phyloP scores from a whole-genome alignment of 2,113 vertebrate species.

The Dolichotis patagonum region DNA sequence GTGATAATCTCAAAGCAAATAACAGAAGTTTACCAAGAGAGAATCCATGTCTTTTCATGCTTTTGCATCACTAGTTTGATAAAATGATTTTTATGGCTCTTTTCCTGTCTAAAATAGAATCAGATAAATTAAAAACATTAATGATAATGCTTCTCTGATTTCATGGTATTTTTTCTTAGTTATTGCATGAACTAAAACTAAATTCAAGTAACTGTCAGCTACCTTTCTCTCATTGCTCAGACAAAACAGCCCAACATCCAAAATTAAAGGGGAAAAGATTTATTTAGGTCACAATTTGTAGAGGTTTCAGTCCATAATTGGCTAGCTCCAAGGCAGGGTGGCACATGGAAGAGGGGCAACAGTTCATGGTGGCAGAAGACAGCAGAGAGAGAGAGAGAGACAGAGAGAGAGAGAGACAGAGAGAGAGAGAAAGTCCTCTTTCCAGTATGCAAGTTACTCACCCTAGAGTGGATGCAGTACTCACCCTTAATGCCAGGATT shows the following conservation, averaged over 20 bases:
- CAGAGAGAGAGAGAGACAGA: background rate
- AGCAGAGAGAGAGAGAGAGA: too few species aligned
- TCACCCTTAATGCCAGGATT: background rate
- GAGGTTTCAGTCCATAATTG: background rate
- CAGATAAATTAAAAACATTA: constrained; percentile 16
- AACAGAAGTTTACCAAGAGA: background rate
- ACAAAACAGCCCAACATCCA: background rate
- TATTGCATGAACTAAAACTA: constrained; percentile 20
- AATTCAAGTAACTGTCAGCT: background rate
- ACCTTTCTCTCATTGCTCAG: background rate
- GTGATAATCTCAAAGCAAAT: background rate
- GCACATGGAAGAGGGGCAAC: background rate
- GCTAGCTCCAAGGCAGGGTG: background rate
- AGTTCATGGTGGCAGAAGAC: background rate
- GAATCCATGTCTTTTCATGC: background rate
- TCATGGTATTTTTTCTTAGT: constrained; percentile 34
- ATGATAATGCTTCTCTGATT: background rate
- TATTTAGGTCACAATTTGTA: background rate
- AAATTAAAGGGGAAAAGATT: background rate
- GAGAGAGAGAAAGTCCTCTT: background rate
- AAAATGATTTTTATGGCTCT: background rate
- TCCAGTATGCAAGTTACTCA: background rate
- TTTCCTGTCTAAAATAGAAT: background rate
- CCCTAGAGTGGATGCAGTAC: background rate
- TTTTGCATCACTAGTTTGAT: background rate